Evolutionary conservation across 2,888 invertebrate species (phyloP).

Genomic region (Ormyrus pomaceus): DNA sequence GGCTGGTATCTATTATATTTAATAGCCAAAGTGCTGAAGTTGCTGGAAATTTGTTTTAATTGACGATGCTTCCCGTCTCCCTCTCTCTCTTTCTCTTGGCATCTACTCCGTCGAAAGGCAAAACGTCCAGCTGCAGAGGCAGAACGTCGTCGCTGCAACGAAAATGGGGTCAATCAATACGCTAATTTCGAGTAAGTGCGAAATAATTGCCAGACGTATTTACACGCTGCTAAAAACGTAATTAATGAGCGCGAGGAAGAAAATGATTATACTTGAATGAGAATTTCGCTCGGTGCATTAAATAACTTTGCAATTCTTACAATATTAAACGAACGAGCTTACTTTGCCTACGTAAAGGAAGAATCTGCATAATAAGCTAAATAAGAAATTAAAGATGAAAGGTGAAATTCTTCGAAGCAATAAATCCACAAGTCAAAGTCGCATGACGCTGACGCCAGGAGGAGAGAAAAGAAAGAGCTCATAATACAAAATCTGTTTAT

Average conservation of each 20-base stretch:
- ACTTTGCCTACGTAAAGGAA: too few relatives aligned
- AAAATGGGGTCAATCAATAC: slow-evolving; percentile 66
- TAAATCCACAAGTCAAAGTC: too few relatives aligned
- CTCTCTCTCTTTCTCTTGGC: background rate
- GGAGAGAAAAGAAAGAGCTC: too few relatives aligned
- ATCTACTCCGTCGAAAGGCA: slow-evolving; percentile 12
- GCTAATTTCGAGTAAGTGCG: slow-evolving; percentile 65
- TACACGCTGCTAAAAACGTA: slow-evolving; percentile 60
- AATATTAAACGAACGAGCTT: background rate
- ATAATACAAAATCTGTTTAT: too few relatives aligned
- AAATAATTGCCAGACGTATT: slow-evolving; percentile 64
- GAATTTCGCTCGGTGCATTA: slow-evolving; percentile 20
- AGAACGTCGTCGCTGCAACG: slow-evolving; percentile 5
- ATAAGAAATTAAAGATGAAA: too few relatives aligned
- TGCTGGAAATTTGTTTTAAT: slow-evolving; percentile 40
- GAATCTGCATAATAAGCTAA: too few relatives aligned
- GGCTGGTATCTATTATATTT: slow-evolving; percentile 28
- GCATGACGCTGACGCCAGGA: too few relatives aligned
- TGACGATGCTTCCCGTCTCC: background rate
- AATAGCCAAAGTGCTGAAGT: slow-evolving; percentile 19
- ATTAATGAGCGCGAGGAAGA: slow-evolving; percentile 62
- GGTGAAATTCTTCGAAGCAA: too few relatives aligned
- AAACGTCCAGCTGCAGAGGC: slow-evolving; percentile 17
- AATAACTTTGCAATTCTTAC: slow-evolving; percentile 18
- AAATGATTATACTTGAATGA: slow-evolving; percentile 44